A percentile compares a stretch with the other conserved stretches of the same genome.
These are phyloP conservation scores for Melieria omissa DNA, from an alignment of 2,888 invertebrate genomes.

Conservation along the genomic window DNA sequence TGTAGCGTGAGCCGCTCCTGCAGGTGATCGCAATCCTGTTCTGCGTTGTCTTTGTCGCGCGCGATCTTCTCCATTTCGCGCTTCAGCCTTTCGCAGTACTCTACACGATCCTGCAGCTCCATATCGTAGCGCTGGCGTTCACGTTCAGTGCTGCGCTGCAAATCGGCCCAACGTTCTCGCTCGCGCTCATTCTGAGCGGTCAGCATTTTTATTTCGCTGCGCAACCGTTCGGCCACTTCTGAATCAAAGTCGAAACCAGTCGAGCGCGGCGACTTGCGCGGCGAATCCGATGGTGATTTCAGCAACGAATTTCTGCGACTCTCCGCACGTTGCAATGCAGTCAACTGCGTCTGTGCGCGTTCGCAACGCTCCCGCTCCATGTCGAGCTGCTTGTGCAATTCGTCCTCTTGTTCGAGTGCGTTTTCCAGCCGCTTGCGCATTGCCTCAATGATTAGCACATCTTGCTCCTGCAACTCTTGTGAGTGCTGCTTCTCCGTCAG, in stretches of 20 bases:
- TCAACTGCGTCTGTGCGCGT: conserved; percentile 66
- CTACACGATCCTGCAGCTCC: conserved; percentile 64
- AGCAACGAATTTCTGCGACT: conserved; percentile 59
- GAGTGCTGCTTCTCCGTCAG: conserved; percentile 72
- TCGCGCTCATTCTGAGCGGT: conserved; percentile 70
- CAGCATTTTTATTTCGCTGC: conserved; percentile 69
- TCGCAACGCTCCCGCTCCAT: conserved; percentile 69
- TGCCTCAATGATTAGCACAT: conserved; percentile 75
- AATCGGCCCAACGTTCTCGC: conserved; percentile 67
- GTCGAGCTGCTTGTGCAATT: conserved; percentile 72
- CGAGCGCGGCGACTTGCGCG: conserved; percentile 59
- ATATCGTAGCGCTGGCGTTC: conserved; percentile 65
- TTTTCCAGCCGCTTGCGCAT: conserved; percentile 74
- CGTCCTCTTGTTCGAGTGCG: conserved; percentile 73
- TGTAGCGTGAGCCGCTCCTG: conserved; percentile 63
- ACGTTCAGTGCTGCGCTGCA: conserved; percentile 67
- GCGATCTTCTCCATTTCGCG: conserved; percentile 65
- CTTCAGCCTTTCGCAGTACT: conserved; percentile 65
- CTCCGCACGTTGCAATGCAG: conserved; percentile 62
- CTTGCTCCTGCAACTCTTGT: conserved; percentile 72
- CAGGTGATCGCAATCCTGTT: conserved; percentile 62
- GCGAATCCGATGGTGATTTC: conserved; percentile 65
- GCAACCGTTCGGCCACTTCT: conserved; percentile 68
- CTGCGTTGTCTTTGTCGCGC: conserved; percentile 61
- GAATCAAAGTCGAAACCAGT: conserved; percentile 63